phyloP scores from a whole-genome alignment of 1,140 invertebrate genomes.

The Panagrolaimus sp. region DNA sequence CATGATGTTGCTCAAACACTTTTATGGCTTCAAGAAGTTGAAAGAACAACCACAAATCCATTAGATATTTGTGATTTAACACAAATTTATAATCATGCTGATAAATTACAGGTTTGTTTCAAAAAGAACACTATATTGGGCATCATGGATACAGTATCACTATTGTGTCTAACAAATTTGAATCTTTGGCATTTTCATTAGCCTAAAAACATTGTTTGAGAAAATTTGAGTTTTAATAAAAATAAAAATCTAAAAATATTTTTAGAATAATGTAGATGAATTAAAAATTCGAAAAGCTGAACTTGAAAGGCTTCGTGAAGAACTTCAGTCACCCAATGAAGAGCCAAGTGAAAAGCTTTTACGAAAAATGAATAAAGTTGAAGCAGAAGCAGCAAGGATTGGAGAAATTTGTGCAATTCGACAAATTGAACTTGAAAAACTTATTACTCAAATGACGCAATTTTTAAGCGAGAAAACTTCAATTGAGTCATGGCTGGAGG shows the following conservation, averaged over 20 bases:
- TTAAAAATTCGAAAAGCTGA: not conserved
- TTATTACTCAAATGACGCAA: not conserved
- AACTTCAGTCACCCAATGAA: not conserved
- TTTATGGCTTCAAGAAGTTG: constrained; percentile 3
- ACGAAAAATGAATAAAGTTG: not conserved
- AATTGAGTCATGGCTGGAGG: not conserved
- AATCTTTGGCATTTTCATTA: no score
- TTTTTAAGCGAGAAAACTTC: not conserved
- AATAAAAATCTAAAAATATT: no score
- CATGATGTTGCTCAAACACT: not conserved
- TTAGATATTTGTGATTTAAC: constrained; percentile 9
- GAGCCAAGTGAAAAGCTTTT: not conserved
- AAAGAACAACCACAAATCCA: not conserved
- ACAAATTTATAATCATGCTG: not conserved
- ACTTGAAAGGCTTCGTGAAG: not conserved
- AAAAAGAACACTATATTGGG: no score
- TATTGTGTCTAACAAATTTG: no score
- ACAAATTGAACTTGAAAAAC: not conserved
- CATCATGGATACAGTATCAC: no score
- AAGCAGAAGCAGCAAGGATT: not conserved
- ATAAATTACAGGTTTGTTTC: constrained; percentile 1
- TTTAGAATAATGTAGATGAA: not conserved
- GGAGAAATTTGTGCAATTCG: not conserved
- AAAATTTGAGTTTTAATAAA: no score
- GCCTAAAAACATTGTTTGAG: no score